Evolutionary conservation across 2,888 invertebrate species (phyloP), one percentile per base, ranked within the genome.

Genomic region (Apodemia zela): DNA sequence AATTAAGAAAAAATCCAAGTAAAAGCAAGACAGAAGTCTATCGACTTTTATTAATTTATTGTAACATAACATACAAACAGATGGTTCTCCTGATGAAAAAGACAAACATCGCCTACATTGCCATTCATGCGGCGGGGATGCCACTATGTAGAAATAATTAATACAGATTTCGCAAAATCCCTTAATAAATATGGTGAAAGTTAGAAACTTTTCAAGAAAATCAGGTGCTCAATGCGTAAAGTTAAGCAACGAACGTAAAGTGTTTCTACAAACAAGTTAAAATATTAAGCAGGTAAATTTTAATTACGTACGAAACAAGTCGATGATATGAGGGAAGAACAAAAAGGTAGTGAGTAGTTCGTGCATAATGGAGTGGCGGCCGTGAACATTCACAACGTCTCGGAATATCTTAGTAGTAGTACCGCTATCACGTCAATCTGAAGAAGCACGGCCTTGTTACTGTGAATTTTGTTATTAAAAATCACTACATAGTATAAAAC

Each of bases 351-450:
- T 65, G 60, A 66, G 67, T 66, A 70, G 71, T 74, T 80, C 75
- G 72, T 85, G 75, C 84, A 86, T 86, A 82, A 86, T 87, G 71
- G 76, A 87, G 77, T 75, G 75, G 66, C 78, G 83, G 84, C 80
- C 79, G 79, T 79, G 77, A 82, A 76, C 75, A 71, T 71, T 77
- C 75, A 77, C 75, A 70, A 72, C 80, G 76, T 80, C 84, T 85
- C 79, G 67, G 86, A 88, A 87, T 87, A 87, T 84, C 86, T 86
- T 80, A 86, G 77, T 77, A 81, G 81, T 72, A 78, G 75, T 76
- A 75, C 75, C 70, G 77, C 75, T 74, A 77, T 76, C 80, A 77
- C 80, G 77, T 80, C 82, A 79, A 75, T 78, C 73, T 73, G 67
- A 49, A 1, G 29, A 60, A 25, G 69, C 73, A 67, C 75, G 65